Percentiles rank a stretch among this genome's conserved stretches.
These are phyloP conservation scores for Orbicella faveolata DNA, from an alignment of 64 coral and sea anemone species.

Conservation along the genomic window DNA sequence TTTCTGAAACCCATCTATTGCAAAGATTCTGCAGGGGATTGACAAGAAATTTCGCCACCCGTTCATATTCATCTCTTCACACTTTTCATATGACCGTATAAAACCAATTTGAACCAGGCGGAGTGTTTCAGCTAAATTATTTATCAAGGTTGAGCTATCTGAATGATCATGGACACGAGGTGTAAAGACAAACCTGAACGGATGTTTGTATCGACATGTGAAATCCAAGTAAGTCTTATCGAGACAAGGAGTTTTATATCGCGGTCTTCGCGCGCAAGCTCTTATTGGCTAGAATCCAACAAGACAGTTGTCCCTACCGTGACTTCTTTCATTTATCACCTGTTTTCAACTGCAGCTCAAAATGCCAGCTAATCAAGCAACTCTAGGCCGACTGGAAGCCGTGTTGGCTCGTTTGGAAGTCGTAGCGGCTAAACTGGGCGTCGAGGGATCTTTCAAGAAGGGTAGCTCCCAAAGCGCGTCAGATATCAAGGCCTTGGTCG, in stretches of 20 bases:
- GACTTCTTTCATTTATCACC: background rate
- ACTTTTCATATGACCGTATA: too few species aligned
- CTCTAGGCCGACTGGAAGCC: constrained; percentile 6
- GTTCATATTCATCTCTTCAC: too few species aligned
- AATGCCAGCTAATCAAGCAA: constrained; percentile 23
- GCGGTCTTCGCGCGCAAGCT: background rate
- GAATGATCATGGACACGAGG: background rate
- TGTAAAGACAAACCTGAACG: background rate
- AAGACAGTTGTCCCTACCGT: background rate
- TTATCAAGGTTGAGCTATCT: background rate
- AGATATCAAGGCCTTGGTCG: constrained; percentile 47
- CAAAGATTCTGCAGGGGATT: background rate
- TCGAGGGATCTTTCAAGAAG: background rate
- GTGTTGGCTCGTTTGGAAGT: constrained; percentile 19
- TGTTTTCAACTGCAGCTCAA: constrained; percentile 7
- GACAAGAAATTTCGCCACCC: background rate
- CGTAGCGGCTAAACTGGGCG: background rate
- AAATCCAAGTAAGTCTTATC: background rate
- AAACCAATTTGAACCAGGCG: too few species aligned
- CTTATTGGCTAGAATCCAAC: background rate
- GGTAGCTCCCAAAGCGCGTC: constrained; percentile 21
- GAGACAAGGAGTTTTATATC: background rate
- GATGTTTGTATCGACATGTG: background rate
- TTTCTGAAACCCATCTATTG: too few species aligned
- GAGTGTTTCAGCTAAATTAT: background rate